A percentile compares a stretch with the other conserved stretches of the same genome.
Conservation (phyloP, 35 echinoderm and acorn worm species). For the Heliocidaris erythrogramma region DNA sequence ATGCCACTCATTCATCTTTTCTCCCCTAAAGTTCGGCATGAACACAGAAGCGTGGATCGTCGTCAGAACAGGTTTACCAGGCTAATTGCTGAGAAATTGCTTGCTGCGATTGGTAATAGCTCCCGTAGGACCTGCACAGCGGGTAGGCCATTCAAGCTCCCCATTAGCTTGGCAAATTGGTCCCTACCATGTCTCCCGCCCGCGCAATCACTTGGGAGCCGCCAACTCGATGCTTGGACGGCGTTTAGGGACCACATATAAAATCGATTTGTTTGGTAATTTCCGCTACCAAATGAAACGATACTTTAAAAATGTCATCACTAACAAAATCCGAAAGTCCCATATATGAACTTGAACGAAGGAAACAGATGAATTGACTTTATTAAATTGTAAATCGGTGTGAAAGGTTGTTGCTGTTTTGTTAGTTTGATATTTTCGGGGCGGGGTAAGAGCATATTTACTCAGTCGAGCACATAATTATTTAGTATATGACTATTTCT, state of each 20-base stretch:
- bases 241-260: conserved; percentile 12
- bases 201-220: not conserved
- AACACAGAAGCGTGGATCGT: conserved; percentile 15
- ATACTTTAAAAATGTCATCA: not conserved
- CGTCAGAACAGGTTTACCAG: conserved; percentile 36
- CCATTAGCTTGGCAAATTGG: conserved; percentile 42
- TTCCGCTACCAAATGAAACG: not conserved
- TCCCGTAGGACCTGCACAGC: conserved; percentile 35
- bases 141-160: conserved; percentile 15
- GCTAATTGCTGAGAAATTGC: conserved; percentile 52
- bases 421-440: not conserved
- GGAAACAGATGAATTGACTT: not conserved
- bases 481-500: not conserved
- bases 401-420: not conserved
- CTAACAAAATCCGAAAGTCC: not conserved
- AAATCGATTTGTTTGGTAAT: conserved; percentile 33
- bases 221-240: conserved; percentile 29
- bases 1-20: not conserved
- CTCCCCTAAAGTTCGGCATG: not conserved
- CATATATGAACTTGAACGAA: not conserved
- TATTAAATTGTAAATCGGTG: not conserved
- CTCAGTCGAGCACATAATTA: not conserved
- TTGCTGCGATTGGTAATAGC: conserved; percentile 32
- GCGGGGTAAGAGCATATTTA: no score
- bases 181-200: not conserved